A percentile compares a stretch with the other conserved stretches of the same genome.
phyloP scores from a whole-genome alignment of 2,113 vertebrate genomes.

The Abramis brama region DNA sequence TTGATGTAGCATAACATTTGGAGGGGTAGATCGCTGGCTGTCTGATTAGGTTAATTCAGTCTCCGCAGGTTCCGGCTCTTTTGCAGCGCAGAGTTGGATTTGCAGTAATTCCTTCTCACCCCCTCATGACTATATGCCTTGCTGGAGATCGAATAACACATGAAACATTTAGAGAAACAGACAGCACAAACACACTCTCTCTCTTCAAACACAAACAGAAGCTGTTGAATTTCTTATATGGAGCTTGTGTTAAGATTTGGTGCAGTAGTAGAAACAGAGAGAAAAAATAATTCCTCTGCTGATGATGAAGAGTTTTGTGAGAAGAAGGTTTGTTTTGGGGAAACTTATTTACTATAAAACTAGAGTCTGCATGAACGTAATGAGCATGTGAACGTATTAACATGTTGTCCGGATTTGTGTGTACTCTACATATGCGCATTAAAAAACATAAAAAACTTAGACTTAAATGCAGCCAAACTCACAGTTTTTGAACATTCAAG shows the following conservation, averaged over 20 bases:
- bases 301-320: conserved; percentile 18
- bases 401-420: not conserved
- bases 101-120: conserved; percentile 39
- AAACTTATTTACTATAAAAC: not conserved
- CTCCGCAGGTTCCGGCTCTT: not conserved
- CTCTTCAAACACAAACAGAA: conserved; percentile 22
- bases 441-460: too few relatives aligned
- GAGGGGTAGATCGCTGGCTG: conserved; percentile 43
- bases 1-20: conserved; percentile 54
- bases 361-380: not conserved
- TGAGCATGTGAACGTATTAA: not conserved
- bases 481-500: too few relatives aligned
- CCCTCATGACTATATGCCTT: conserved; percentile 36
- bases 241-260: not conserved
- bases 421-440: not conserved
- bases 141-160: conserved; percentile 39
- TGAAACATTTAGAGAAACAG: conserved; percentile 31
- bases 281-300: not conserved
- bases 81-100: conserved; percentile 22
- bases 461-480: too few relatives aligned
- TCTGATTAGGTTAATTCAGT: conserved; percentile 51
- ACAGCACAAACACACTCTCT: conserved; percentile 20
- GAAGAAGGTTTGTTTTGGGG: not conserved
- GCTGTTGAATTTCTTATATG: not conserved
- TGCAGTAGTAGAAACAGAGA: not conserved